These are phyloP conservation scores for Motacilla tschutschensis DNA, from an alignment of 2,113 vertebrate genomes.

Conservation along the genomic window DNA sequence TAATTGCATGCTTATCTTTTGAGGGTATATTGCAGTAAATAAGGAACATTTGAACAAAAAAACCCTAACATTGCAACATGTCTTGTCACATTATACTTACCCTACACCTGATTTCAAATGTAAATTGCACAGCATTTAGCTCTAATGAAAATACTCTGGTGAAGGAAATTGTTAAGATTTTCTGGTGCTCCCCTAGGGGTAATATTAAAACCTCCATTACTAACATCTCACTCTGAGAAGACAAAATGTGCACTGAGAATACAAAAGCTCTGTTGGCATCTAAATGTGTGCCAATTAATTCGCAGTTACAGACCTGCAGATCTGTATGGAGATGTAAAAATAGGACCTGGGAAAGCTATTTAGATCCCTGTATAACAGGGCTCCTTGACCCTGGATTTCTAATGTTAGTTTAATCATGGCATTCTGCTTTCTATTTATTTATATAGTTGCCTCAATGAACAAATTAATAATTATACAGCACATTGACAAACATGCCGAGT, in stretches of 20 bases:
- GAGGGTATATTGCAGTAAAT: conserved; percentile 66
- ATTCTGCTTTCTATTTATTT: conserved; percentile 85
- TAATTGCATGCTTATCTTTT: conserved; percentile 66
- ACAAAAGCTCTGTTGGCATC: conserved; percentile 82
- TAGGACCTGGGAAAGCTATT: conserved; percentile 78
- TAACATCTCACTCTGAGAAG: conserved; percentile 79
- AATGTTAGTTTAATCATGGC: conserved; percentile 79
- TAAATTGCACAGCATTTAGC: conserved; percentile 84
- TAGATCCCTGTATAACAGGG: conserved; percentile 66
- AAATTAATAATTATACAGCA: conserved; percentile 87
- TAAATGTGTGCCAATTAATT: conserved; percentile 81
- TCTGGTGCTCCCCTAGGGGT: conserved; percentile 82
- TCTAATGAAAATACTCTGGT: conserved; percentile 85
- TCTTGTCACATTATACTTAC: conserved; percentile 81
- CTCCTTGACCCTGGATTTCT: conserved; percentile 81
- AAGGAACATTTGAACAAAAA: conserved; percentile 67
- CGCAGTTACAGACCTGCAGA: conserved; percentile 70
- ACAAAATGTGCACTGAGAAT: conserved; percentile 81
- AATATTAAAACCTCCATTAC: conserved; percentile 81
- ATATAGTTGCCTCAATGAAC: conserved; percentile 82
- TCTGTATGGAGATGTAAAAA: conserved; percentile 76
- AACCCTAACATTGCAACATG: conserved; percentile 58
- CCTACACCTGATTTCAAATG: conserved; percentile 83
- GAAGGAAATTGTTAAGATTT: conserved; percentile 87
- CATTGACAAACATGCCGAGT: conserved; percentile 82